Evolutionary conservation across 2,888 invertebrate species (phyloP).

Genomic region (Eupeodes luniger): DNA sequence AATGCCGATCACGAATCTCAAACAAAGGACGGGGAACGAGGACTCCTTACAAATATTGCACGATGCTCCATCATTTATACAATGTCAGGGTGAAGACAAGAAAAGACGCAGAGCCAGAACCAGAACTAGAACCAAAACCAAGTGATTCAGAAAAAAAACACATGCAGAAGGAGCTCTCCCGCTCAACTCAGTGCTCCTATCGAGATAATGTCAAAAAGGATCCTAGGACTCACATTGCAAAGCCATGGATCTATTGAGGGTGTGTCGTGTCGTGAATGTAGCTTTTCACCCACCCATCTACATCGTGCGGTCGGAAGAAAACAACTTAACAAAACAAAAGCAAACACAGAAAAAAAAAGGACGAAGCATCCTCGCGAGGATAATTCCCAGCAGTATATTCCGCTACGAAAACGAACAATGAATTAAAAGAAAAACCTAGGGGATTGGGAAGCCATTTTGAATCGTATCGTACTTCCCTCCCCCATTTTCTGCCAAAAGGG

Average conservation of each 20-base stretch:
- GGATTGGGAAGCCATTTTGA: constrained; percentile 4
- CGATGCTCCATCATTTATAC: constrained; percentile 54
- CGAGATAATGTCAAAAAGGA: constrained; percentile 29
- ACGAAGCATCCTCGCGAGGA: constrained; percentile 11
- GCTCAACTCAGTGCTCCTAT: too few relatives aligned
- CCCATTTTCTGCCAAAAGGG: neutral
- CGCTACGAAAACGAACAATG: constrained; percentile 5
- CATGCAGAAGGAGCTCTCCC: neutral
- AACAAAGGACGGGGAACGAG: neutral
- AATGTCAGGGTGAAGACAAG: constrained; percentile 32
- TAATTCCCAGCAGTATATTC: constrained; percentile 12
- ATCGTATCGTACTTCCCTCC: neutral
- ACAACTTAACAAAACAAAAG: neutral
- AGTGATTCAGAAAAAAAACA: constrained; percentile 1
- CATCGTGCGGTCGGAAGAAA: constrained; percentile 14
- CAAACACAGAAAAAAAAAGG: neutral
- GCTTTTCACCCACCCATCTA: neutral
- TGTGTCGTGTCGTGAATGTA: neutral
- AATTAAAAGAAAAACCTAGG: neutral
- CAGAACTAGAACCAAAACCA: neutral
- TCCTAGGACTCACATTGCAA: constrained; percentile 21
- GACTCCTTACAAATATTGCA: constrained; percentile 48
- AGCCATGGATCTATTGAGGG: neutral
- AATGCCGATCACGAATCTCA: constrained; percentile 64
- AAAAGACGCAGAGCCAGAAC: neutral